These are phyloP conservation scores for Myotis lucifugus DNA, from an alignment of 2,113 vertebrate genomes.

Conservation along the genomic window DNA sequence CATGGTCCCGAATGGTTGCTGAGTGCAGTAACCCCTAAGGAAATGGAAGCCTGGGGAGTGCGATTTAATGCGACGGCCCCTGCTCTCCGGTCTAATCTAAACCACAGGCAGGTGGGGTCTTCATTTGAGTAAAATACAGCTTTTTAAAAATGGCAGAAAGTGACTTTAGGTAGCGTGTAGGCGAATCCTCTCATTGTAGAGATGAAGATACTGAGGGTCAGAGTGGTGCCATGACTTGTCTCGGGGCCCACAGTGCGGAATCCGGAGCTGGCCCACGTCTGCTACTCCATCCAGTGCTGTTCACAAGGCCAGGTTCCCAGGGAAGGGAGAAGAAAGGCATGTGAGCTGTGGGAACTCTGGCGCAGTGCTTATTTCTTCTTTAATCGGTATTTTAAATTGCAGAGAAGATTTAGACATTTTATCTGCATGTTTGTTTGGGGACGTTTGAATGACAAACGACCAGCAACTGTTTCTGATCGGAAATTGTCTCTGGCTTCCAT, in stretches of 20 bases:
- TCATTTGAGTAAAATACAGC: neutral
- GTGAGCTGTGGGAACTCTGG: conserved; percentile 4
- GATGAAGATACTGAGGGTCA: neutral
- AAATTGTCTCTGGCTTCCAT: conserved; percentile 63
- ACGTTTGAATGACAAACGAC: conserved; percentile 56
- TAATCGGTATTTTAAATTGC: neutral
- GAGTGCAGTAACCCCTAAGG: no score
- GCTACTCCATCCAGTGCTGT: fast-evolving
- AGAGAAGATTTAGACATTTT: conserved; percentile 33
- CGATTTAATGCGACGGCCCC: fast-evolving
- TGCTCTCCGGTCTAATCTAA: neutral
- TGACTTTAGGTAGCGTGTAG: neutral
- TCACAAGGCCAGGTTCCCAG: neutral
- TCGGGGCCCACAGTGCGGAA: fast-evolving
- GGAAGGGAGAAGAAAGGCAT: neutral
- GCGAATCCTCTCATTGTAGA: neutral
- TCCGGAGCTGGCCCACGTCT: fast-evolving
- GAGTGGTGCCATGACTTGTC: fast-evolving
- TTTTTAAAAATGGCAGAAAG: neutral
- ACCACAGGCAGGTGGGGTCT: neutral
- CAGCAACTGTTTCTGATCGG: conserved; percentile 56
- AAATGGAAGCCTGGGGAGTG: neutral
- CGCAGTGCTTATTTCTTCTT: neutral
- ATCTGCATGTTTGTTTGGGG: neutral
- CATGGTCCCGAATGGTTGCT: fast-evolving